phyloP scores from a whole-genome alignment of 2,113 vertebrate species.

The Panthera uncia region DNA sequence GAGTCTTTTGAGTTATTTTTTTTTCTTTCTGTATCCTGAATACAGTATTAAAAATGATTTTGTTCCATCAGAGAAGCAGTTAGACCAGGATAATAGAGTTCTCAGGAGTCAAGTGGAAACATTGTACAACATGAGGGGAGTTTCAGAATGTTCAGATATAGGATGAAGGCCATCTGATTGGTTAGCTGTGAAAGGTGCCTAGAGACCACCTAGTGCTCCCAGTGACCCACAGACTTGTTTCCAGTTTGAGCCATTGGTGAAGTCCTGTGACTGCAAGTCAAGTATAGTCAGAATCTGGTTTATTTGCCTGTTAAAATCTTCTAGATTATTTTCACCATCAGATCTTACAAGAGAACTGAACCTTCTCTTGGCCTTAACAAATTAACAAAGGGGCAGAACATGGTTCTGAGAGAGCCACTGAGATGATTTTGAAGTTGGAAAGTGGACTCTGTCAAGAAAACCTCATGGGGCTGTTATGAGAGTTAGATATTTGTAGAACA shows the following conservation, averaged over 20 bases:
- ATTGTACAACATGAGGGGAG: not conserved
- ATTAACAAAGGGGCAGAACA: not conserved
- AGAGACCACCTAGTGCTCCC: not conserved
- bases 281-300: not conserved
- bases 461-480: not conserved
- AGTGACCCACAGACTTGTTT: not conserved
- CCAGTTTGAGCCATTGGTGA: not conserved
- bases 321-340: not conserved
- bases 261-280: not conserved
- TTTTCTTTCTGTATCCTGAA: constrained; percentile 19
- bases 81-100: not conserved
- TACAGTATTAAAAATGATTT: constrained; percentile 37
- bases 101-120: not conserved
- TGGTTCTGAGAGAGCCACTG: not conserved
- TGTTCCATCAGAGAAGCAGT: not conserved
- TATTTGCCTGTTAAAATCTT: not conserved
- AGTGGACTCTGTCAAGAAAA: constrained; percentile 3
- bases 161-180: constrained; percentile 11
- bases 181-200: not conserved
- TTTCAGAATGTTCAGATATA: not conserved
- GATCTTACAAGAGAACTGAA: not conserved
- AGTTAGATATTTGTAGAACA: constrained; percentile 37
- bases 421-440: constrained; percentile 47
- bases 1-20: not conserved
- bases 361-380: not conserved